Evolutionary conservation across 2,888 invertebrate species (phyloP).

Genomic region (Hirtodrosophila duncani): DNA sequence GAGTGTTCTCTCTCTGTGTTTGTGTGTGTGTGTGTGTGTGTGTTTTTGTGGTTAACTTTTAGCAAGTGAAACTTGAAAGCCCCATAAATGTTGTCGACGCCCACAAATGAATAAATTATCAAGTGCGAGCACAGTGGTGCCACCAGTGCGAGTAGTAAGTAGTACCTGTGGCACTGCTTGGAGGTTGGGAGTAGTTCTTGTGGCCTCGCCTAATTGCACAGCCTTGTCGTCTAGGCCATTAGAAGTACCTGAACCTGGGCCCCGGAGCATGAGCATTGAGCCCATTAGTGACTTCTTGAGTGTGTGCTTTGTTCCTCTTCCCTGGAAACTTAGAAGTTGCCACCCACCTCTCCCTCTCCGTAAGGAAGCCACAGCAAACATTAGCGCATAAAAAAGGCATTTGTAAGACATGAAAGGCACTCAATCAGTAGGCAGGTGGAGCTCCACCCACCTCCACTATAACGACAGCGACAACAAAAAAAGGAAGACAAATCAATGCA

Average conservation of each 20-base stretch:
- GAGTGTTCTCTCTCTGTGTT: slow-evolving; percentile 9
- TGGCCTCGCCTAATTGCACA: slow-evolving; percentile 61
- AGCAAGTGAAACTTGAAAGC: slow-evolving; percentile 39
- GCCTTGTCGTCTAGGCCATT: slow-evolving; percentile 67
- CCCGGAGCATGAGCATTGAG: too few species aligned
- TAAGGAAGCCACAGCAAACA: slow-evolving; percentile 50
- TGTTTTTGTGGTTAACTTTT: slow-evolving; percentile 56
- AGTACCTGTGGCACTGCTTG: slow-evolving; percentile 11
- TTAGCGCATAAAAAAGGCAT: slow-evolving; percentile 69
- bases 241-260: slow-evolving; percentile 52
- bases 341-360: not conserved
- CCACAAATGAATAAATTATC: slow-evolving; percentile 69
- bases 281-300: not conserved
- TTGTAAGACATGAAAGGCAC: slow-evolving; percentile 68
- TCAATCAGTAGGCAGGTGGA: slow-evolving; percentile 63
- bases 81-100: slow-evolving; percentile 49
- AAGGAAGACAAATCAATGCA: slow-evolving; percentile 70
- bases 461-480: slow-evolving; percentile 6
- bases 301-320: slow-evolving; percentile 1
- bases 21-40: slow-evolving; percentile 21
- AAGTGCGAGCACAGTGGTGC: slow-evolving; percentile 41
- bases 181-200: slow-evolving; percentile 7
- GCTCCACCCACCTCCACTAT: not conserved
- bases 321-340: slow-evolving; percentile 31
- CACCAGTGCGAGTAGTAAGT: slow-evolving; percentile 20